A percentile compares a stretch with the other conserved stretches of the same genome.
phyloP scores from a whole-genome alignment of 35 echinoderm and acorn worm species.

The Chiridota heheva region DNA sequence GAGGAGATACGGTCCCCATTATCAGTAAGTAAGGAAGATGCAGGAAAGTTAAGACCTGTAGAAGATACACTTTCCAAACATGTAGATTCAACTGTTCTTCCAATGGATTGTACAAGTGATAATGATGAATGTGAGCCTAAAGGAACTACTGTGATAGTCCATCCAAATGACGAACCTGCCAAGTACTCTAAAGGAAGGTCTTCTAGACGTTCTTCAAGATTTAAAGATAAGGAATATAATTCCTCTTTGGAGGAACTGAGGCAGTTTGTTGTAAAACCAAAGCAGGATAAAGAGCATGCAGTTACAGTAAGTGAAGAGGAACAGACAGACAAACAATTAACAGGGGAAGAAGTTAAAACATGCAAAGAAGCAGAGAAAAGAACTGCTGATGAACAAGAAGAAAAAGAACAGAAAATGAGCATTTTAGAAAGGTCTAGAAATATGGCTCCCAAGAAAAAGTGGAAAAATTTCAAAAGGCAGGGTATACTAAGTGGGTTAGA shows the following conservation, averaged over 20 bases:
- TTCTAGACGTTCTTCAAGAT: constrained; percentile 28
- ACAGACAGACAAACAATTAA: too few relatives aligned
- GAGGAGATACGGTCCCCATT: neutral
- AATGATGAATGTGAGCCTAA: constrained; percentile 30
- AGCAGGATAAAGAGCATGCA: constrained; percentile 4
- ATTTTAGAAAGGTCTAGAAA: constrained; percentile 2
- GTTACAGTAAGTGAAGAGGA: constrained; percentile 2
- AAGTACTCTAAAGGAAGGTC: constrained; percentile 3
- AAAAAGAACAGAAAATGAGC: too few relatives aligned
- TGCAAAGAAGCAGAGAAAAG: neutral
- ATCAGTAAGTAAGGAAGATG: neutral
- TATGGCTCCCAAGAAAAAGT: constrained; percentile 38
- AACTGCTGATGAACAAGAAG: neutral
- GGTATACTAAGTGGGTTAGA: constrained; percentile 25
- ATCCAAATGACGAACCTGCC: constrained; percentile 18
- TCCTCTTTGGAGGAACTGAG: constrained; percentile 23
- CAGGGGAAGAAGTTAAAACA: too few relatives aligned
- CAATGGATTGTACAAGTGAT: constrained; percentile 40
- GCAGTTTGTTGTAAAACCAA: too few relatives aligned
- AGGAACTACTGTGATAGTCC: constrained; percentile 30
- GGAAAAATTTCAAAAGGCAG: constrained; percentile 31
- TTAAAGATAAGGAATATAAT: constrained; percentile 21
- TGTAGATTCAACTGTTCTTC: neutral
- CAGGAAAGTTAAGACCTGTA: neutral
- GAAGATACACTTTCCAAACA: neutral